Evolutionary conservation across 1,140 invertebrate species (phyloP), one percentile per base, ranked within the genome.

Genomic region (Chlorops oryzae): DNA sequence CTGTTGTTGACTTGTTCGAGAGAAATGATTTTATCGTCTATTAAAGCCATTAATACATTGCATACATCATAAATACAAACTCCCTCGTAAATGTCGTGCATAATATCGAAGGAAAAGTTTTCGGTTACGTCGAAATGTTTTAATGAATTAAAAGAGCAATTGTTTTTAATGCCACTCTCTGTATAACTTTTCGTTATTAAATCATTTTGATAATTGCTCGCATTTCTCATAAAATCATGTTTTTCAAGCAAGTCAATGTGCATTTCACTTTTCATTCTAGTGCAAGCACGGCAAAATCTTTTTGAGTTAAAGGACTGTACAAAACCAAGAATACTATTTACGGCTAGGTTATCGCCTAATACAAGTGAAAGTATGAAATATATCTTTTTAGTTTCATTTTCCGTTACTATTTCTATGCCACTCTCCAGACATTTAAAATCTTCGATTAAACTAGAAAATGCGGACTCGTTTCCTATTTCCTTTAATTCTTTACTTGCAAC

Each of bases 21-120:
- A 48, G 49, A 12, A 18, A 52, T 5, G 13, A 44, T 18, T 18
- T 53, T 53, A 32, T 48, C 28, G 17, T 48, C 18, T 44, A 65
- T 70, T 38, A 68, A 63, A 22, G 57, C 15, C 46, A 65, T 35
- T 37, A 73, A 48, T 47, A 70, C 53, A 46, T 57, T 45, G 21
- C 52, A 57, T 25, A 74, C 54, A 52, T 68, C 62, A 48, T 67
- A 70, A 32, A 63, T 59, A 20, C 58, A 66, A 49, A 73, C 56
- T 2, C 72, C 69, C 55, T 74, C 70, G 21, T 65, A 61, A 15
- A 73, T 32, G 48, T 75, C 72, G 49, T 75, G 70, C 68, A 73
- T 71, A 2, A 60, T 42, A 56, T 75, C 72, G 27, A 68, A 57
- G 34, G 52, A 55, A 43, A 55, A 56, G 58, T 75, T 74, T 17